Evolutionary conservation across 2,113 vertebrate species (phyloP), one percentile per base, ranked within the genome.

Genomic region (Mesocricetus auratus): DNA sequence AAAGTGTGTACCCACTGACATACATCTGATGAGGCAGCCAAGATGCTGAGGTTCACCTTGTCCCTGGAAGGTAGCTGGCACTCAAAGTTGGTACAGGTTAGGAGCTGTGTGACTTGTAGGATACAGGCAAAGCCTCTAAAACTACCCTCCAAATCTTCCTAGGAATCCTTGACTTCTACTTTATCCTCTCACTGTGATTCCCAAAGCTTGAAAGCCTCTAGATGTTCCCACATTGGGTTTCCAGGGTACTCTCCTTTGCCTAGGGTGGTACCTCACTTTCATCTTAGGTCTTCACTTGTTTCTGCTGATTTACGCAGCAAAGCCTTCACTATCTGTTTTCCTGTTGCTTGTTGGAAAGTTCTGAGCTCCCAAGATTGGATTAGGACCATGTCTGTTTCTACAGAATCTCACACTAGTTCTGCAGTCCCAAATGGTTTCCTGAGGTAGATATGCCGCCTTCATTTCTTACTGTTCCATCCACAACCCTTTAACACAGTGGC

Each of bases 1-100:
- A 33, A 78, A 79, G 24, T 6, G 22, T 42, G 1, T 11, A 16
- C 33, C 9, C 2, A 5, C 1, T 7, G 10, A 7, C 8, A 0
- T 19, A 5, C 42, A 6, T 77, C 69, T 21, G 8, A 0, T 12
- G 17, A 56, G 22, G 29, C 3, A 53, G 33, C 26, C 4, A 53
- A n/a, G 36, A 39, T 56, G 22, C 6, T 13, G 8, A 75, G n/a
- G 4, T 21, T 7, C 12, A 53, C 69, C 29, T 16, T 17, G n/a
- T 66, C 15, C 5, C 22, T 31, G 78, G 75, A 85, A 36, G 6
- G 15, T 13, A 60, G 24, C 0, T 69, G 66, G 50, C 19, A 11
- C 53, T 86, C 66, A 19, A 73, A 82, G 21, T 17, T 81, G 31
- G 31, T 42, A 3, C 16, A 3, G 7, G 39, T 13, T 56, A 2